Base-by-base conservation (phyloP, 2,797 vertebrate species). In the Falco concolor region DNA sequence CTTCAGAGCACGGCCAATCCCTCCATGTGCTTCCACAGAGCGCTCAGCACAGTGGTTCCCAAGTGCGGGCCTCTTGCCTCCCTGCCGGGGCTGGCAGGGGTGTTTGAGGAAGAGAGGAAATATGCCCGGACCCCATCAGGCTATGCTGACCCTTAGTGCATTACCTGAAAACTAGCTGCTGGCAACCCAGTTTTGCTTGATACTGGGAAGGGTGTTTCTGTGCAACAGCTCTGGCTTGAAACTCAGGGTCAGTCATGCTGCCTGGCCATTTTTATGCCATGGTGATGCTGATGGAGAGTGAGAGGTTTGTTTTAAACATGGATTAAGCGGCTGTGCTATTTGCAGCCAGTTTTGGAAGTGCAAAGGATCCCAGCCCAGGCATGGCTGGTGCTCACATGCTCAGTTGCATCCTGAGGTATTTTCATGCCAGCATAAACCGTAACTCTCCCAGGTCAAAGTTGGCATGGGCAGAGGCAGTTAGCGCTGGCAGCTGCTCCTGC, bases 361-460 rank as follows among this genome's bases (percentile, higher is more conserved):
- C 61, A 65, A 72, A 68, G 47, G 28, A 89, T 84, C 63, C 56
- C 79, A 65, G 75, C 54, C 59, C 34, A 59, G 65, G 54, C 64
- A 49, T 11, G 56, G 44, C 65, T 86, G 53, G 25, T 70, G 36
- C 80, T 93, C 84, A 70, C 4, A 1, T 91, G 74, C 65, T 42
- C 9, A 6, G 44, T 64, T 9, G 11, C 44, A 84, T 80, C 65
- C 87, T 40, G 82, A 74, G 42, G 20, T 68, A 60, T 85, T 84
- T 95, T 80, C 0, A 0, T 64, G 82, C 84, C 89, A 93, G 85
- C 73, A 61, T 74, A 92, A 95, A 84, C 86, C 1, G 0, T 89
- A 89, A 76, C 74, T 94, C 85, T 95, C 84, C 21, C 67, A 91
- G 93, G 93, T 95, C 94, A 87, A 80, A 93, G 65, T 15, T 95